Base-by-base conservation (phyloP, 2,888 invertebrate species). In the Liodrosophila aerea region DNA sequence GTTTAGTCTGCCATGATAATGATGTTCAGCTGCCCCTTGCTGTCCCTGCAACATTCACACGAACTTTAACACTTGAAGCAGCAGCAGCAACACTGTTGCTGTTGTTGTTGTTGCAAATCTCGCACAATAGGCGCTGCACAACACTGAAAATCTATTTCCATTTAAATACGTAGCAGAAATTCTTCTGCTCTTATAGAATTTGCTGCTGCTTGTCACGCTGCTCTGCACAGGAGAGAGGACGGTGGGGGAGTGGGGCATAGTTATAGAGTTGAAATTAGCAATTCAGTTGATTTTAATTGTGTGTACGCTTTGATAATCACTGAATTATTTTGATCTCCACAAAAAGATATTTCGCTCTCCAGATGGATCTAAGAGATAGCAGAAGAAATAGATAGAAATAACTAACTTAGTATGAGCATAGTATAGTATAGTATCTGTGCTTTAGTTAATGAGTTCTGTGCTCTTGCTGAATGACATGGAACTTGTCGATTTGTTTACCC, bases 191-290 rank as follows among this genome's bases (percentile, higher is more conserved):
- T 40, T 40, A 11, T 18, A 40, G 63, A 31, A 36, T 37, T 64
- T 60, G 71, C 73, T 76, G 74, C 57, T 76, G 73, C 81, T 62
- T 74, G 82, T 81, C 85, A 78, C 82, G 78, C 78, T 77, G 85
- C 75, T 70, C 81, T 76, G 84, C 81, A 58, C 84, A 76, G 52
- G 30, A 1, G 8, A 7, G 30, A 41, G 3, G n/a, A 3, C 8
- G 9, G 3, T 18, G 34, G 1, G 11, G 4, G 30, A 16, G 22
- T 8, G 31, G 7, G 36, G 8, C 16, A n/a, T 30, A 27, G 12
- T 1, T n/a, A 13, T 22, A 22, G 51, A 52, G 22, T 16, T 39
- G 47, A 30, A 72, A 66, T 72, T 72, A 66, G 67, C 56, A 61
- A 69, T 72, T 72, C 56, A 57, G 41, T 61, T 53, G 56, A 40